phyloP scores from a whole-genome alignment of 2,797 vertebrate species.

The Lophotriccus pileatus region DNA sequence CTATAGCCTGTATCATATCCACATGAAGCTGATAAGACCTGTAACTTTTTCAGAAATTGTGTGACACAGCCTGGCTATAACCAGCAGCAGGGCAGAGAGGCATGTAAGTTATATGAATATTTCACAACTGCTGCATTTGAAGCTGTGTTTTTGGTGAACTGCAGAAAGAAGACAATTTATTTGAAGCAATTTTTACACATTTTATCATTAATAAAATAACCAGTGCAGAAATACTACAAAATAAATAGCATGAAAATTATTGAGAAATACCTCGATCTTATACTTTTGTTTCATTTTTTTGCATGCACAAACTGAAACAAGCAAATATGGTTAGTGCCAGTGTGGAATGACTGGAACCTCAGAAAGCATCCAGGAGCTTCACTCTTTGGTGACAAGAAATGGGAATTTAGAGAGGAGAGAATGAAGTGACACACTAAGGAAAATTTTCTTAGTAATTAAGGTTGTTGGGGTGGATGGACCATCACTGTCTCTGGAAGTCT shows the following conservation, averaged over 20 bases:
- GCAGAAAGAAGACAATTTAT: background rate
- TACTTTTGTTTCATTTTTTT: background rate
- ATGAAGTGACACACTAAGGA: background rate
- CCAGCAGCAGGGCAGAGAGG: background rate
- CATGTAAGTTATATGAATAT: background rate
- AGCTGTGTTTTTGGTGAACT: background rate
- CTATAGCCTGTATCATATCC: background rate
- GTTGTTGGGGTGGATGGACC: background rate
- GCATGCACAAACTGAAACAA: background rate
- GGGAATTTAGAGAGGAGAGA: background rate
- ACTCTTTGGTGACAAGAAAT: background rate
- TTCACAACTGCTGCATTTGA: background rate
- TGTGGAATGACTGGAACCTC: background rate
- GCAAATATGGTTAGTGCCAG: background rate
- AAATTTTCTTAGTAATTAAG: background rate
- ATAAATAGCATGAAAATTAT: constrained; percentile 68
- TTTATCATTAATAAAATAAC: background rate
- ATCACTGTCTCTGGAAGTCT: background rate
- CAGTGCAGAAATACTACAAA: constrained; percentile 27
- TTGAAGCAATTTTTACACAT: constrained; percentile 38
- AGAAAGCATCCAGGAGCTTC: background rate
- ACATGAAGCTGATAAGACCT: background rate
- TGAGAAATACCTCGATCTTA: background rate
- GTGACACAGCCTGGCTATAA: background rate
- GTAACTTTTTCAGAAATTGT: background rate